A percentile compares a stretch with the other conserved stretches of the same genome.
Conservation (phyloP, 2,113 vertebrate genomes). For the Macquaria ambigua region DNA sequence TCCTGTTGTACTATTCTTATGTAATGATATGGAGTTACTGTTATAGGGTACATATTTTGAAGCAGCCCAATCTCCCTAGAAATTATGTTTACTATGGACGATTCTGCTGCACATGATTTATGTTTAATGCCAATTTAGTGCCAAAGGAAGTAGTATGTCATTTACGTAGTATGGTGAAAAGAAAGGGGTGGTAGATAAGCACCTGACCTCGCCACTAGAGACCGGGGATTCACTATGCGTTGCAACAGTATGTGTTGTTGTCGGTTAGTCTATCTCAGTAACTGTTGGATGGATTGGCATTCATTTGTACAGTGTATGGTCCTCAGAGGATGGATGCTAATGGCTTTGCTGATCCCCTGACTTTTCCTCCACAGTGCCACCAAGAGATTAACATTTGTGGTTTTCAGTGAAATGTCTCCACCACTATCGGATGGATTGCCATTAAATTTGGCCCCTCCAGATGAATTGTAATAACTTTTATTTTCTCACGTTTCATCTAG, state of each 20-base stretch:
- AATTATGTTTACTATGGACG: background rate
- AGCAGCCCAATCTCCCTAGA: background rate
- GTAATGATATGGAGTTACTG: constrained; percentile 12
- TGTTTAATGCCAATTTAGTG: background rate
- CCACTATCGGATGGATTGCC: background rate
- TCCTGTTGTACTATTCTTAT: constrained; percentile 9
- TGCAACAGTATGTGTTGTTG: too few species aligned
- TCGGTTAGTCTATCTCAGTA: too few species aligned
- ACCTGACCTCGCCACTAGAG: background rate
- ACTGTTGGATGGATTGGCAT: too few species aligned
- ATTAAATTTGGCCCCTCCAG: background rate
- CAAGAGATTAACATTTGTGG: too few species aligned
- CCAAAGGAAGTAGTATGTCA: background rate
- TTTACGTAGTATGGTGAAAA: background rate
- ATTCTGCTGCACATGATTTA: background rate
- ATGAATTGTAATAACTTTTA: background rate
- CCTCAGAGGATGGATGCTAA: too few species aligned
- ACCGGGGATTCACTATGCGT: too few species aligned
- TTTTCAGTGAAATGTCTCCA: too few species aligned
- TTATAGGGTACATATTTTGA: background rate
- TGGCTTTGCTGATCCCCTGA: too few species aligned
- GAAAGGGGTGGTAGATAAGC: background rate
- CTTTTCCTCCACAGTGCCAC: too few species aligned
- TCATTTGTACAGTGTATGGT: too few species aligned
- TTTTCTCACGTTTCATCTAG: background rate